A percentile compares a stretch with the other conserved stretches of the same genome.
Evolutionary conservation across 2,888 invertebrate genomes (phyloP).

Genomic region (Melieria picta): DNA sequence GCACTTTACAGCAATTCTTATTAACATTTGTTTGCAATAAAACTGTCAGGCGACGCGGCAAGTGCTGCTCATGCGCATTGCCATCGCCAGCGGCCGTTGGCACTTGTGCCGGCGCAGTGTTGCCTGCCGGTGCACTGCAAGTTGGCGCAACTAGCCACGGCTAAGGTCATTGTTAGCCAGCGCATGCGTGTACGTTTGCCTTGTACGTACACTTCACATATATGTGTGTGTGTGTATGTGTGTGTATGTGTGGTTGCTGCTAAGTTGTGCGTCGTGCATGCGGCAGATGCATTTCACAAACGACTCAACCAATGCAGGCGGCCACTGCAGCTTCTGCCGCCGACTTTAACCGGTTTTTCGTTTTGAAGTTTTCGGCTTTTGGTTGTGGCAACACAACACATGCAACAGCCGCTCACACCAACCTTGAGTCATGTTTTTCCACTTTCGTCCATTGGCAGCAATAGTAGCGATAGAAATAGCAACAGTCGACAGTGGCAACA

Average conservation of each 20-base stretch:
- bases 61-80: background rate
- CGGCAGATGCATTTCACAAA: too few species aligned
- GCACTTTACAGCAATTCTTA: slow-evolving; percentile 21
- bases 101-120: background rate
- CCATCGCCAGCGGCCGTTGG: background rate
- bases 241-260: background rate
- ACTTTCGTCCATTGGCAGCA: slow-evolving; percentile 48
- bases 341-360: slow-evolving; percentile 23
- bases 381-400: too few species aligned
- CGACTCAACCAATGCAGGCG: background rate
- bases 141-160: slow-evolving; percentile 34
- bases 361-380: slow-evolving; percentile 37
- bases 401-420: slow-evolving; percentile 48
- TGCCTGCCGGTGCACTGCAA: background rate
- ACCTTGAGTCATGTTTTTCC: slow-evolving; percentile 61
- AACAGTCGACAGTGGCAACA: slow-evolving; percentile 7
- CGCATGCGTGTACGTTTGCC: slow-evolving; percentile 7
- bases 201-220: background rate
- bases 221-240: background rate
- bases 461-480: background rate
- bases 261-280: background rate
- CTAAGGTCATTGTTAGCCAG: slow-evolving; percentile 43
- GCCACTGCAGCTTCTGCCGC: slow-evolving; percentile 25
- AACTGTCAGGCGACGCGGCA: slow-evolving; percentile 15
- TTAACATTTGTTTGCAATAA: slow-evolving; percentile 30